A percentile compares a stretch with the other conserved stretches of the same genome.
These are phyloP conservation scores for Gymnothorax reevesii DNA, from an alignment of 2,797 vertebrate species.

Conservation along the genomic window DNA sequence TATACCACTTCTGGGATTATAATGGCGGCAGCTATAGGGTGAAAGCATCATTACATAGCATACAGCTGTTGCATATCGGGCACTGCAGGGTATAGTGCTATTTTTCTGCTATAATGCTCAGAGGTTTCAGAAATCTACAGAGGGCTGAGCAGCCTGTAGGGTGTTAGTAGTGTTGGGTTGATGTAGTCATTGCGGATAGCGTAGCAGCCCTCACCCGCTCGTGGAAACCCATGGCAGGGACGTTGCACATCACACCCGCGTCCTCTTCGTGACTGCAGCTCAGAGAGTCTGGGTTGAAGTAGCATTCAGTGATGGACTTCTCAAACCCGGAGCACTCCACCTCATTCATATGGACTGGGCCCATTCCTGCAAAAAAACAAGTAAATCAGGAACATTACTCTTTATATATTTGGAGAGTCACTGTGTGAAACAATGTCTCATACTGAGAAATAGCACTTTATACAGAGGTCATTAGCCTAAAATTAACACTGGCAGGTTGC, in stretches of 20 bases:
- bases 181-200: not conserved
- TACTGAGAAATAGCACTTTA: too few species aligned
- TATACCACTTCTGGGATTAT: too few species aligned
- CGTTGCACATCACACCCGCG: constrained; percentile 77
- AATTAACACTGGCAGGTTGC: too few species aligned
- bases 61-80: not conserved
- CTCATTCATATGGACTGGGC: constrained; percentile 82
- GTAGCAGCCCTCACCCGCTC: constrained; percentile 70
- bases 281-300: constrained; percentile 73
- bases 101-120: not conserved
- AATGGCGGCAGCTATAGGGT: not conserved
- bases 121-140: not conserved
- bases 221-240: constrained; percentile 84
- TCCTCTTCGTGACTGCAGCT: constrained; percentile 84
- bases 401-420: too few species aligned
- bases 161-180: not conserved
- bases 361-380: constrained; percentile 68
- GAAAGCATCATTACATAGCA: not conserved
- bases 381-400: too few species aligned
- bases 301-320: constrained; percentile 82
- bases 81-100: not conserved
- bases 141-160: not conserved
- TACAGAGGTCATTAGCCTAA: too few species aligned
- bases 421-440: too few species aligned
- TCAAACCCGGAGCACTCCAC: constrained; percentile 79